Conservation (phyloP, 2,888 invertebrate genomes). For the Microctonus hyperodae region DNA sequence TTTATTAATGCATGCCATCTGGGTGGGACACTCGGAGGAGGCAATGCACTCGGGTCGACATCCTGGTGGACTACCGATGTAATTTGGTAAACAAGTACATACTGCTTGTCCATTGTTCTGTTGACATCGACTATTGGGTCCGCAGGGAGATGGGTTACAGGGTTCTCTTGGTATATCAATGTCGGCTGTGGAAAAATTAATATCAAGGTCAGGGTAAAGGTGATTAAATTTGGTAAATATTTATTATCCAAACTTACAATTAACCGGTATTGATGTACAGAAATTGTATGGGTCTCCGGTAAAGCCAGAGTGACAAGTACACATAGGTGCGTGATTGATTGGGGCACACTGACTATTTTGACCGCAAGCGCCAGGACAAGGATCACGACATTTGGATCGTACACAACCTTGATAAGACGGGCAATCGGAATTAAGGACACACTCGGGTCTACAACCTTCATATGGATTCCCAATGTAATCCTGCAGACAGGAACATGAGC, state of each 20-base stretch:
- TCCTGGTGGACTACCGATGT: conserved; percentile 77
- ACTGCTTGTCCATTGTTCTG: conserved; percentile 76
- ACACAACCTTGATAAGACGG: conserved; percentile 75
- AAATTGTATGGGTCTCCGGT: conserved; percentile 50
- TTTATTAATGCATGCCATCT: conserved; percentile 78
- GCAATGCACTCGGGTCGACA: conserved; percentile 81
- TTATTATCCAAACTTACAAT: conserved; percentile 32
- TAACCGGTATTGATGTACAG: conserved; percentile 35
- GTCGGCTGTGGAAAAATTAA: conserved; percentile 28
- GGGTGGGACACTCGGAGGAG: conserved; percentile 77
- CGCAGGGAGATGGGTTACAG: conserved; percentile 78
- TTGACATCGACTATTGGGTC: conserved; percentile 80
- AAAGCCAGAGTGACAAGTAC: conserved; percentile 58
- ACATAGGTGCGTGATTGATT: conserved; percentile 63
- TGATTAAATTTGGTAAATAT: not conserved
- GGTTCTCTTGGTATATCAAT: conserved; percentile 53
- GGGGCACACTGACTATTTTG: conserved; percentile 65
- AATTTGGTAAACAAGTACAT: conserved; percentile 76
- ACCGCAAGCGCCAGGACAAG: conserved; percentile 74
- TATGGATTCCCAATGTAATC: conserved; percentile 73
- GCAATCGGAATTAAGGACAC: conserved; percentile 81
- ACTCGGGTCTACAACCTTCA: conserved; percentile 78
- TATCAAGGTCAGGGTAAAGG: not conserved
- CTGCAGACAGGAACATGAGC: conserved; percentile 68
- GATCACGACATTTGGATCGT: conserved; percentile 76